A percentile compares a stretch with the other conserved stretches of the same genome.
Conservation (phyloP, 2,888 invertebrate species). For the Trichogramma evanescens region DNA sequence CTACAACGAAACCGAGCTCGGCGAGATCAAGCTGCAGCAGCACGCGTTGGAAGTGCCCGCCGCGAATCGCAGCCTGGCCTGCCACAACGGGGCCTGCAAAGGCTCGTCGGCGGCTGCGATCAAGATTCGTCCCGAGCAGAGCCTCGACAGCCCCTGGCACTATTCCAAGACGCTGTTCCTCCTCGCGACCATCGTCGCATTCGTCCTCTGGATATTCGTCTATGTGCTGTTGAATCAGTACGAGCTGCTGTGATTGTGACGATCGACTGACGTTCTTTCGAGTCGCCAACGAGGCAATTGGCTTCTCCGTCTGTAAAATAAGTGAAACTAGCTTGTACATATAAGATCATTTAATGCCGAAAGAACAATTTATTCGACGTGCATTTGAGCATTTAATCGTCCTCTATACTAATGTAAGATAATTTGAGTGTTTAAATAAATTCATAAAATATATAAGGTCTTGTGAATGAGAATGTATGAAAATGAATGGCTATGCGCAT, state of each 20-base stretch:
- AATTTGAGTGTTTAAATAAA: too few relatives aligned
- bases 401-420: too few relatives aligned
- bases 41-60: constrained; percentile 10
- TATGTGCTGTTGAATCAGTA: constrained; percentile 37
- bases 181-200: constrained; percentile 45
- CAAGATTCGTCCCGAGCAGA: constrained; percentile 17
- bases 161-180: constrained; percentile 50
- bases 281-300: too few relatives aligned
- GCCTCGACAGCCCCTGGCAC: constrained; percentile 51
- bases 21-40: constrained; percentile 30
- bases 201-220: constrained; percentile 50
- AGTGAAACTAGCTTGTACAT: too few relatives aligned
- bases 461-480: too few relatives aligned
- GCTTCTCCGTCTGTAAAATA: too few relatives aligned
- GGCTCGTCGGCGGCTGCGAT: constrained; percentile 18
- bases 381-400: too few relatives aligned
- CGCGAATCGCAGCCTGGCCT: constrained; percentile 28
- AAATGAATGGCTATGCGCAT: too few relatives aligned
- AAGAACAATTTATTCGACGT: too few relatives aligned
- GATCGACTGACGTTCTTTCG: not conserved
- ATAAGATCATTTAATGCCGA: too few relatives aligned
- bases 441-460: too few relatives aligned
- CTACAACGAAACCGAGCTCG: constrained; percentile 35
- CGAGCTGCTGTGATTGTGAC: constrained; percentile 10
- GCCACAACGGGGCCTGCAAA: constrained; percentile 36